Conservation (phyloP, 2,113 vertebrate species). For the Astur gentilis region DNA sequence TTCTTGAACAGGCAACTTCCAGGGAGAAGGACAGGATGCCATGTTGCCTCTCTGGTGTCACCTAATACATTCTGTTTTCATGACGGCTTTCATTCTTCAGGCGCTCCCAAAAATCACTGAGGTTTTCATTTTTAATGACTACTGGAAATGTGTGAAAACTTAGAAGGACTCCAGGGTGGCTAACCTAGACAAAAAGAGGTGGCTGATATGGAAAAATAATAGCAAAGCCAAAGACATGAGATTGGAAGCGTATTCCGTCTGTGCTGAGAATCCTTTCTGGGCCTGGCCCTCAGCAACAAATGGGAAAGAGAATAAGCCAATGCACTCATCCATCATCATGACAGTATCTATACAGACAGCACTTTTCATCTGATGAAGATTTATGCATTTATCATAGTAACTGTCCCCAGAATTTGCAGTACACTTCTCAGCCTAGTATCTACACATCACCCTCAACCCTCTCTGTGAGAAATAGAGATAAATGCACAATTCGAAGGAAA, state of each 20-base stretch:
- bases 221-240: neutral
- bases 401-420: neutral
- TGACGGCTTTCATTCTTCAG: neutral
- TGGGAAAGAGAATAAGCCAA: neutral
- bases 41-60: neutral
- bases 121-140: neutral
- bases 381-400: neutral
- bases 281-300: neutral
- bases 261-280: neutral
- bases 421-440: neutral
- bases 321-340: neutral
- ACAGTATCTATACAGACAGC: neutral
- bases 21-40: neutral
- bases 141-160: neutral
- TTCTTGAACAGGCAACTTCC: neutral
- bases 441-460: neutral
- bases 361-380: neutral
- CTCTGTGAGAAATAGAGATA: neutral
- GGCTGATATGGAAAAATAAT: neutral
- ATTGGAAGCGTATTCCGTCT: neutral
- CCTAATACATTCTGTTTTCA: neutral
- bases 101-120: neutral
- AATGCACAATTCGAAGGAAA: neutral
- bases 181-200: neutral
- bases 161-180: neutral